Evolutionary conservation across 1,140 invertebrate species (phyloP).

Genomic region (Papilio polyxenes): DNA sequence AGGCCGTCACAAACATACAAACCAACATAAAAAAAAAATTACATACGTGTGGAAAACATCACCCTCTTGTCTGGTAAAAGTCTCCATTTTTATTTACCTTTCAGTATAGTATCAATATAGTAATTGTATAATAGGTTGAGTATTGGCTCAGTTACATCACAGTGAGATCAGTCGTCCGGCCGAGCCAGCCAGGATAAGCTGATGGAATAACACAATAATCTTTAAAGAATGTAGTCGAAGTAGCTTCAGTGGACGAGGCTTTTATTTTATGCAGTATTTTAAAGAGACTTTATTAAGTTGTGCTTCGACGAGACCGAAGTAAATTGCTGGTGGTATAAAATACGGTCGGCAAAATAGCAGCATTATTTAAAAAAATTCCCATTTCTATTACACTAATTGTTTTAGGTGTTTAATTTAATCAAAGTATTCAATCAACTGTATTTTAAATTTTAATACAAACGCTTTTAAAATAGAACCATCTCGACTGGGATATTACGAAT

Average conservation of each 20-base stretch:
- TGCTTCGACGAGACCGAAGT: background rate
- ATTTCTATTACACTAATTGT: too few relatives aligned
- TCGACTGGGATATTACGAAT: background rate
- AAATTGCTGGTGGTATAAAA: background rate
- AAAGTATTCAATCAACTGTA: too few relatives aligned
- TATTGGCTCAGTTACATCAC: conserved; percentile 15
- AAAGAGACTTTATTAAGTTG: conserved; percentile 30
- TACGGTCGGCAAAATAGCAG: too few relatives aligned
- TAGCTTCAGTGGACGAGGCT: conserved; percentile 8
- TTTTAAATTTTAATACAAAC: too few relatives aligned
- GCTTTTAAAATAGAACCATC: background rate
- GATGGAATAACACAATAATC: conserved; percentile 38
- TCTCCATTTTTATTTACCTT: too few relatives aligned
- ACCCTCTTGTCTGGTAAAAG: too few relatives aligned
- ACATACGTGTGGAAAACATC: too few relatives aligned
- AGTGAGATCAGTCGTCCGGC: background rate
- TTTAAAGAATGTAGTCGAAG: conserved; percentile 29
- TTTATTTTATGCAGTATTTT: conserved; percentile 33
- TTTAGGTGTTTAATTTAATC: too few relatives aligned
- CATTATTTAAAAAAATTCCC: too few relatives aligned
- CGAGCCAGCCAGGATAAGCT: background rate
- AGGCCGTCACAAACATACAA: too few relatives aligned
- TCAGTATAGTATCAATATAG: background rate
- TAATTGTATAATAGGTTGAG: background rate
- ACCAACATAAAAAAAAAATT: too few relatives aligned